Evolutionary conservation across 2,113 vertebrate species (phyloP).

Genomic region (Edolisoma coerulescens): DNA sequence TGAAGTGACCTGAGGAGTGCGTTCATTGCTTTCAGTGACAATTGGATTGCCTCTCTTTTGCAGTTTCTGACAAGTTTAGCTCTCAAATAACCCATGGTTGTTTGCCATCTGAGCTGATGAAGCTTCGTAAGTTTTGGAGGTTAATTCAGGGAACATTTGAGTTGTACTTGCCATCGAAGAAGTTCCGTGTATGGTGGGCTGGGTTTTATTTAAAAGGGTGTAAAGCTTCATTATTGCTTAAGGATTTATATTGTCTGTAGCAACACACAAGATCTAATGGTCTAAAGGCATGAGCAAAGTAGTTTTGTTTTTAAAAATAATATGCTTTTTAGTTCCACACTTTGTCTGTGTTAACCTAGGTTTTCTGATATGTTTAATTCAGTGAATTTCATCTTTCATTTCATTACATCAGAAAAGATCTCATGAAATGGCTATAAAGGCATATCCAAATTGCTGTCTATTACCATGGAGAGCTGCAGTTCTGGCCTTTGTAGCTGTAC

Average conservation of each 20-base stretch:
- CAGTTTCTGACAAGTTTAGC: not conserved
- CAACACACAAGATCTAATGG: not conserved
- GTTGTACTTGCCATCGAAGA: rapidly evolving
- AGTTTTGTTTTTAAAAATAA: not conserved
- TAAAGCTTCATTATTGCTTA: not conserved
- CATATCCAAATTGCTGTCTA: not conserved
- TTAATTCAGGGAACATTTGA: not conserved
- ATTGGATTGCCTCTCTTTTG: not conserved
- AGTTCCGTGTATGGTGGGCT: rapidly evolving
- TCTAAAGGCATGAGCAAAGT: not conserved
- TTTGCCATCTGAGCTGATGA: not conserved
- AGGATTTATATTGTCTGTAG: not conserved
- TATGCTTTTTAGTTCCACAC: not conserved
- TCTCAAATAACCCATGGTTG: not conserved
- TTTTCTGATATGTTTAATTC: not conserved
- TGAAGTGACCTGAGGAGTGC: not conserved
- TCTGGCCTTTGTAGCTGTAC: not conserved
- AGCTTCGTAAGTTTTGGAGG: not conserved
- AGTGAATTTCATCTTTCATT: not conserved
- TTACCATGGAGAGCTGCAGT: not conserved
- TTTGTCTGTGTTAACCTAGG: not conserved
- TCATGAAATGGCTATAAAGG: not conserved
- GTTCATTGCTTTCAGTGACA: not conserved
- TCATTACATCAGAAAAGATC: not conserved
- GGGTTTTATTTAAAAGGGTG: not conserved